A percentile compares a stretch with the other conserved stretches of the same genome.
These are phyloP conservation scores for Melipona quadrifasciata DNA, from an alignment of 1,140 invertebrate genomes.

Conservation along the genomic window DNA sequence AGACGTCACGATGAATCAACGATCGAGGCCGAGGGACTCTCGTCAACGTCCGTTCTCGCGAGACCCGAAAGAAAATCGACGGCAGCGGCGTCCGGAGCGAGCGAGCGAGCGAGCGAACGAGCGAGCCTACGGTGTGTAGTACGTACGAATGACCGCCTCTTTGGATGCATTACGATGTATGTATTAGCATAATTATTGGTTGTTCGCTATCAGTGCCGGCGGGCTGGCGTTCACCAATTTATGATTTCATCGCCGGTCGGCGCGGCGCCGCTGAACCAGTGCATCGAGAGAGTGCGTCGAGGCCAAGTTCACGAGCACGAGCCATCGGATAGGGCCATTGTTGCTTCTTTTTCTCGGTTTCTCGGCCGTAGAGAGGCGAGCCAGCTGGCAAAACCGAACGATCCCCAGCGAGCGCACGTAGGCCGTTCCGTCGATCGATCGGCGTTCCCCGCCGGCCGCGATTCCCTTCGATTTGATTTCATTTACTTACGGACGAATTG, in stretches of 20 bases:
- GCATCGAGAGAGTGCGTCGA: conserved; percentile 33
- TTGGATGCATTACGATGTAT: conserved; percentile 76
- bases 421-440: no score
- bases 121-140: conserved; percentile 43
- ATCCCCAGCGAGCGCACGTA: neutral
- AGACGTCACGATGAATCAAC: conserved; percentile 32
- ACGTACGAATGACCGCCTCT: conserved; percentile 72
- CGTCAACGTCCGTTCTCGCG: conserved; percentile 21
- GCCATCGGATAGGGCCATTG: conserved; percentile 42
- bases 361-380: neutral
- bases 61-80: conserved; percentile 11
- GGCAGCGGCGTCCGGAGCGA: neutral
- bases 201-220: conserved; percentile 78
- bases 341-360: conserved; percentile 41
- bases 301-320: conserved; percentile 52
- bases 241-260: conserved; percentile 78
- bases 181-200: conserved; percentile 81
- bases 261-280: conserved; percentile 45
- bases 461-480: no score
- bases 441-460: no score
- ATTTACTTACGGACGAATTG: no score
- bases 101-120: no score
- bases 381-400: neutral
- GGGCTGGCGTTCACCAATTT: conserved; percentile 77
- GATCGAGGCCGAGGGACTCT: neutral